A percentile compares a stretch with the other conserved stretches of the same genome.
These are phyloP conservation scores for Xiphophorus hellerii DNA, from an alignment of 2,113 vertebrate species.

Conservation along the genomic window DNA sequence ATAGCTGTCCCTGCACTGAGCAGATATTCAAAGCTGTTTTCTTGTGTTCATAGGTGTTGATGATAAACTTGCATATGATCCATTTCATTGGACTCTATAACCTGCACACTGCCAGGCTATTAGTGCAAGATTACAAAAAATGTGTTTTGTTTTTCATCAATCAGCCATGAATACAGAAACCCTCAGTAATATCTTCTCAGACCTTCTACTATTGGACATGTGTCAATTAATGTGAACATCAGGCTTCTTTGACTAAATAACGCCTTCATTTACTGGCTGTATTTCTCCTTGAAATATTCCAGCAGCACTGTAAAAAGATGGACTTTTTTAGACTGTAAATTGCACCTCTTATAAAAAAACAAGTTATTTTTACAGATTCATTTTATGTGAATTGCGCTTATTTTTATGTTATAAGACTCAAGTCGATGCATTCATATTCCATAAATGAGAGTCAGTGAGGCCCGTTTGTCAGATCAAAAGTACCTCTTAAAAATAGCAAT, in stretches of 20 bases:
- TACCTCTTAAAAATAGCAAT: no score
- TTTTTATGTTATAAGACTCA: not conserved
- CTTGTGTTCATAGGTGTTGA: not conserved
- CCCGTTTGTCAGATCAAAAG: not conserved
- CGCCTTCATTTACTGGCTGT: not conserved
- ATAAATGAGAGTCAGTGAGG: not conserved
- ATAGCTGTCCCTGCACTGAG: not conserved
- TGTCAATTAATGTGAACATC: not conserved
- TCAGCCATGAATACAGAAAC: no score
- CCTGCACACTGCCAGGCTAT: not conserved
- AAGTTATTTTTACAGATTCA: not conserved
- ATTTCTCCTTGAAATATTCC: not conserved
- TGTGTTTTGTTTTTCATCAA: no score
- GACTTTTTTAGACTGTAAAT: not conserved
- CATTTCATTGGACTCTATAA: not conserved
- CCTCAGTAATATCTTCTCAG: no score
- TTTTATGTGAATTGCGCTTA: not conserved
- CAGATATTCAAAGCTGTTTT: not conserved
- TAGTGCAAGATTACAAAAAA: not conserved
- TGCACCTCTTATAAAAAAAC: not conserved
- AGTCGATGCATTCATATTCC: not conserved
- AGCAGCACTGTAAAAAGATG: no score
- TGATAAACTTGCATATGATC: not conserved
- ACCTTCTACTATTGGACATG: no score
- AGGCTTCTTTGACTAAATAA: not conserved